These are phyloP conservation scores for Azemiops feae DNA, from an alignment of 2,113 vertebrate species.

Conservation along the genomic window DNA sequence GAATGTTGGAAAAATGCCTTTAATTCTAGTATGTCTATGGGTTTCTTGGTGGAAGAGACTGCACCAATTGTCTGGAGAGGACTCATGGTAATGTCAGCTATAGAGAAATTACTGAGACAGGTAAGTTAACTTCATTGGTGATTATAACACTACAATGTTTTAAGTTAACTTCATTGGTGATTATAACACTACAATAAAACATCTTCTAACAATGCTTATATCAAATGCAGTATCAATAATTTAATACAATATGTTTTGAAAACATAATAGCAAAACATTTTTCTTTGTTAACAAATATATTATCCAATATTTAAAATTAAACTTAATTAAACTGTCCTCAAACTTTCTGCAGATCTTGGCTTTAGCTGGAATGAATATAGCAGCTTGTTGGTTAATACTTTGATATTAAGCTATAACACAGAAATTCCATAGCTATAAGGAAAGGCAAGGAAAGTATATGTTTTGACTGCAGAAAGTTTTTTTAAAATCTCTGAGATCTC, in stretches of 20 bases:
- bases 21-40: constrained; percentile 94
- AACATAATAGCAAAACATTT: neutral
- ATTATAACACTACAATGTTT: too few relatives aligned
- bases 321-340: neutral
- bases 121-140: constrained; percentile 58
- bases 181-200: neutral
- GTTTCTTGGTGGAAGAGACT: constrained; percentile 90
- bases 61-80: constrained; percentile 92
- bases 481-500: neutral
- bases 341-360: neutral
- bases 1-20: constrained; percentile 29
- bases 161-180: neutral
- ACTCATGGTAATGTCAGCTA: constrained; percentile 96
- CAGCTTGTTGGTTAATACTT: neutral
- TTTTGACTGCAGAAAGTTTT: neutral
- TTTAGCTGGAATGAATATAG: neutral
- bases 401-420: neutral
- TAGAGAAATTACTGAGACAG: constrained; percentile 90
- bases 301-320: neutral
- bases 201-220: neutral
- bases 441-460: neutral
- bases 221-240: neutral
- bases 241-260: neutral
- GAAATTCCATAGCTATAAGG: neutral
- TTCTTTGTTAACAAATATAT: neutral